Conservation (phyloP, 2,888 invertebrate genomes). For the Daptonema setosum region DNA sequence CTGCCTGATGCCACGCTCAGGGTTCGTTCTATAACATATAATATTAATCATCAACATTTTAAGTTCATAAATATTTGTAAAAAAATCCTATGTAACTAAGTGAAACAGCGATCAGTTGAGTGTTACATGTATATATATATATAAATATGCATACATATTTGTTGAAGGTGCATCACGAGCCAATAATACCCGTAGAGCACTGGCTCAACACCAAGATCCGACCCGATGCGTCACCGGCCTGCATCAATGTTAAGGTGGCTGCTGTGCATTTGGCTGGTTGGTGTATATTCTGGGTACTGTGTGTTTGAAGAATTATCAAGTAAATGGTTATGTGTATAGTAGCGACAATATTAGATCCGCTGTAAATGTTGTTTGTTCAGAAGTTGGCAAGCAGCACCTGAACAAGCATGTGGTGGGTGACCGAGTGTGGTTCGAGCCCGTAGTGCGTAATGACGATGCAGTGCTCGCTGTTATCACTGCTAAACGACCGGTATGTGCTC, state of each 20-base stretch:
- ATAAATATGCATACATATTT: too few species aligned
- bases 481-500: background rate
- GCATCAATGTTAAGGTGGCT: background rate
- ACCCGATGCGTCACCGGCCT: background rate
- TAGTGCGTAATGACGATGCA: background rate
- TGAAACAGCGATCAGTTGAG: too few species aligned
- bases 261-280: background rate
- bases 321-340: too few species aligned
- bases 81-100: too few species aligned
- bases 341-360: too few species aligned
- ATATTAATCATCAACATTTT: too few species aligned
- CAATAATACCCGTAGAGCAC: background rate
- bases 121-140: too few species aligned
- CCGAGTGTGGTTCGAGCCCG: background rate
- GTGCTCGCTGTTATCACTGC: background rate
- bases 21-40: too few species aligned
- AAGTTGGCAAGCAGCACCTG: background rate
- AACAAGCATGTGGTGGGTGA: background rate
- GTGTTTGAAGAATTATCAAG: too few species aligned
- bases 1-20: background rate
- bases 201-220: background rate
- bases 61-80: too few species aligned
- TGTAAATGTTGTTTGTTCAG: background rate
- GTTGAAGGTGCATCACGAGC: background rate
- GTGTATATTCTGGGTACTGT: too few species aligned